Conservation (phyloP, 2,888 invertebrate species). For the Synergus gifuensis region DNA sequence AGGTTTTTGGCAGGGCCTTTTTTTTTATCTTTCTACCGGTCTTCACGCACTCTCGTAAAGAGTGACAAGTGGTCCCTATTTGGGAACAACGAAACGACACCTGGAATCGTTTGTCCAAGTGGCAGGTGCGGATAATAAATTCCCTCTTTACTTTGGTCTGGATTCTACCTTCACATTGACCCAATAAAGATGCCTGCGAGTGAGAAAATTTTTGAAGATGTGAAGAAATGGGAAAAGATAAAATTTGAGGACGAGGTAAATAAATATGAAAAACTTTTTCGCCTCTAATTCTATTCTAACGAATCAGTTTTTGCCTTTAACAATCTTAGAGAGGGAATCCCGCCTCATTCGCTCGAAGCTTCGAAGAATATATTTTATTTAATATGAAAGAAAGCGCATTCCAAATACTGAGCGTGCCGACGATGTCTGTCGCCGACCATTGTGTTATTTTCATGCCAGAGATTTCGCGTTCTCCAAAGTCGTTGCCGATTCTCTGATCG, state of each 20-base stretch:
- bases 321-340: constrained; percentile 19
- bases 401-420: constrained; percentile 72
- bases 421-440: constrained; percentile 56
- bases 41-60: constrained; percentile 37
- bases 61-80: constrained; percentile 40
- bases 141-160: constrained; percentile 30
- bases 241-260: background rate
- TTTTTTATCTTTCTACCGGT: constrained; percentile 14
- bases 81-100: constrained; percentile 40
- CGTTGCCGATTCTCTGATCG: constrained; percentile 51
- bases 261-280: background rate
- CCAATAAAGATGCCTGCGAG: constrained; percentile 19
- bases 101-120: constrained; percentile 41
- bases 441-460: constrained; percentile 49
- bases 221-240: background rate
- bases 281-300: background rate
- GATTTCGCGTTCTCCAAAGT: constrained; percentile 50
- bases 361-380: constrained; percentile 73
- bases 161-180: constrained; percentile 33
- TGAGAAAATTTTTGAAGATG: constrained; percentile 15
- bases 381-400: constrained; percentile 73
- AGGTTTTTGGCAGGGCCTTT: constrained; percentile 17
- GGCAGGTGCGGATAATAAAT: constrained; percentile 37
- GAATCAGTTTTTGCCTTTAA: background rate
- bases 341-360: constrained; percentile 38